These are phyloP conservation scores for Trachemys scripta DNA, from an alignment of 2,113 vertebrate genomes.

Conservation along the genomic window DNA sequence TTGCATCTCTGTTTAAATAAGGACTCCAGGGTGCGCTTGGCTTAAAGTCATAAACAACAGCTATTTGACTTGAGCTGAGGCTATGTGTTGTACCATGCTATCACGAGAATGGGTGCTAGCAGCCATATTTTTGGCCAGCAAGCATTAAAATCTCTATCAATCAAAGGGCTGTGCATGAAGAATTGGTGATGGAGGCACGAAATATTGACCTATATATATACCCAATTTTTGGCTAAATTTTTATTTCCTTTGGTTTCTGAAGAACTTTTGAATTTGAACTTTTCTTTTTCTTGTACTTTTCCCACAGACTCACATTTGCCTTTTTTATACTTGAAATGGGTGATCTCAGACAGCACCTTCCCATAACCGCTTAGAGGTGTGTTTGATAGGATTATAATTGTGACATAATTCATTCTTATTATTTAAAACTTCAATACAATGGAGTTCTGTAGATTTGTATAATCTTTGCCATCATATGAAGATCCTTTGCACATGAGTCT, in stretches of 20 bases:
- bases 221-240: not conserved
- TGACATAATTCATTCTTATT: not conserved
- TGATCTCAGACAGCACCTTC: not conserved
- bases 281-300: not conserved
- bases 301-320: not conserved
- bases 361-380: not conserved
- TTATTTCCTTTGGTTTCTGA: conserved; percentile 24
- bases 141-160: conserved; percentile 29
- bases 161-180: conserved; percentile 35
- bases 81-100: conserved; percentile 52
- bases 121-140: conserved; percentile 62
- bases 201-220: conserved; percentile 21
- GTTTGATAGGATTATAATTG: not conserved
- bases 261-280: not conserved
- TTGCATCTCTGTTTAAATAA: conserved; percentile 69
- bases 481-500: not conserved
- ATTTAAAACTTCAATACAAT: not conserved
- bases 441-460: not conserved
- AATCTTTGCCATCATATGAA: not conserved
- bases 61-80: conserved; percentile 58
- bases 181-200: conserved; percentile 22
- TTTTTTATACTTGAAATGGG: not conserved
- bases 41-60: conserved; percentile 68
- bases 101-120: conserved; percentile 53
- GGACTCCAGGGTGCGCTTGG: conserved; percentile 45